These are phyloP conservation scores for Caracal caracal DNA, from an alignment of 2,113 vertebrate species.

Conservation along the genomic window DNA sequence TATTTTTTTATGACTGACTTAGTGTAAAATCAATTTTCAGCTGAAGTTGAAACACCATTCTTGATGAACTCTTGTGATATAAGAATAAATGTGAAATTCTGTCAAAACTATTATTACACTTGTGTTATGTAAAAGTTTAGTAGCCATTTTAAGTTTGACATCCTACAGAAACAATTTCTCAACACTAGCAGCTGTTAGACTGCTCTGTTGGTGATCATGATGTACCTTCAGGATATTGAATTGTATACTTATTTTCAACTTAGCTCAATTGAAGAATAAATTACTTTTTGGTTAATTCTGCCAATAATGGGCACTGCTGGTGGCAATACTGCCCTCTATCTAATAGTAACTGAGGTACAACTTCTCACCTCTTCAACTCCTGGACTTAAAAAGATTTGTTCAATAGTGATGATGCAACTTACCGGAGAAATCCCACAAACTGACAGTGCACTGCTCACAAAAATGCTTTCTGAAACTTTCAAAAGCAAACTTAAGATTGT, in stretches of 20 bases:
- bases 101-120: background rate
- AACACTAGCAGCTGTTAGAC: background rate
- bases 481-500: background rate
- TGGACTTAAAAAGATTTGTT: background rate
- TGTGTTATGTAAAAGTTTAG: background rate
- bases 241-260: background rate
- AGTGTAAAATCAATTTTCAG: background rate
- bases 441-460: background rate
- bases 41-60: background rate
- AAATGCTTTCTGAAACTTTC: background rate
- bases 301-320: background rate
- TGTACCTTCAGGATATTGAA: background rate
- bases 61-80: background rate
- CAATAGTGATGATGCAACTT: background rate
- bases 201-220: background rate
- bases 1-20: background rate
- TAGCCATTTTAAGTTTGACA: background rate
- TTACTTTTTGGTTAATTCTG: background rate
- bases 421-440: background rate
- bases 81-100: background rate
- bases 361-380: background rate
- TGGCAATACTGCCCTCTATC: background rate
- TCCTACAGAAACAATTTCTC: background rate
- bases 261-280: background rate
- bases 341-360: background rate